Percentiles rank a stretch among this genome's conserved stretches.
Evolutionary conservation across 2,797 vertebrate species (phyloP).

Genomic region (Phalanger gymnotis): DNA sequence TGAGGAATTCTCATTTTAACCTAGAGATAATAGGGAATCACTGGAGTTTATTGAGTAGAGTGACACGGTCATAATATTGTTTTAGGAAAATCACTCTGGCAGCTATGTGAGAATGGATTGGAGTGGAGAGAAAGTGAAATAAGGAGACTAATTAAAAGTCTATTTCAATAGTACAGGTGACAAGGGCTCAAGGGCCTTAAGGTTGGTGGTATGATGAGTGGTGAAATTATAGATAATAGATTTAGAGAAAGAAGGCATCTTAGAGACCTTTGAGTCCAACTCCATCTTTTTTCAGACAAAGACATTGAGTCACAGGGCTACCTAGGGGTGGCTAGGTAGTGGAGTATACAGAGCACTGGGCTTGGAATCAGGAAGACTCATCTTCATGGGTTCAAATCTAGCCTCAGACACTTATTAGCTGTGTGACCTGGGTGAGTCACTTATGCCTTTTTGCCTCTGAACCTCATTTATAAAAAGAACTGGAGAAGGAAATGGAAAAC

Average conservation of each 20-base stretch:
- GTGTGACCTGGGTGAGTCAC: no score
- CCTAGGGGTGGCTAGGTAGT: accelerated
- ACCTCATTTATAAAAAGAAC: no score
- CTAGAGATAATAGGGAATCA: neutral
- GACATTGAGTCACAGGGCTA: neutral
- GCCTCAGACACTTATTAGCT: no score
- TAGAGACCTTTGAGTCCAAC: neutral
- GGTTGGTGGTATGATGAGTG: neutral
- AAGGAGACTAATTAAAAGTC: neutral
- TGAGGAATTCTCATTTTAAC: neutral
- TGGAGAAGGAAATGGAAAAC: no score
- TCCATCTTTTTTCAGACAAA: neutral
- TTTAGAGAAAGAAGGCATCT: neutral
- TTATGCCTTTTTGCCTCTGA: no score
- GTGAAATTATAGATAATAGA: neutral
- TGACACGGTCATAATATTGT: neutral
- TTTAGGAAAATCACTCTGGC: neutral
- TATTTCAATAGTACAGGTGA: neutral
- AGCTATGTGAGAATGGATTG: neutral
- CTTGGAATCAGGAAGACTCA: neutral
- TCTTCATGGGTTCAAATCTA: no score
- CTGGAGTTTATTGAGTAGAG: neutral
- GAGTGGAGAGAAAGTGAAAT: neutral
- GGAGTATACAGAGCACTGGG: neutral
- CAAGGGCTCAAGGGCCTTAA: neutral